Evolutionary conservation across 2,113 vertebrate species (phyloP).

Genomic region (Hystrix brachyura): DNA sequence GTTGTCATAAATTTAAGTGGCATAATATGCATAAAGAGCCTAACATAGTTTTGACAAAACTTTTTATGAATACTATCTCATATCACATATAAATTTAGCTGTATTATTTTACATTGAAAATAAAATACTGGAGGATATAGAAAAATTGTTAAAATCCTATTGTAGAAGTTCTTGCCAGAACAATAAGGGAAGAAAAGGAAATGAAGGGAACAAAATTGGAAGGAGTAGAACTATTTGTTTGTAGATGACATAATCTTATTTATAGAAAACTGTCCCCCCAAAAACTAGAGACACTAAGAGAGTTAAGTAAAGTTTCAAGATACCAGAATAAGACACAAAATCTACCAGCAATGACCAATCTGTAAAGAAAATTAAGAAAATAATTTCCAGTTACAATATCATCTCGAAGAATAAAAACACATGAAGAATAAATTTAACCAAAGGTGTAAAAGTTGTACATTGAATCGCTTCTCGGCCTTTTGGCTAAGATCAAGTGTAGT

Average conservation of each 20-base stretch:
- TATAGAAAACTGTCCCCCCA: neutral
- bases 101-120: constrained; percentile 22
- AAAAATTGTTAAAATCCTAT: neutral
- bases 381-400: neutral
- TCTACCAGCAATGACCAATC: neutral
- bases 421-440: neutral
- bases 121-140: neutral
- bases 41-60: neutral
- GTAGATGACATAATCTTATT: neutral
- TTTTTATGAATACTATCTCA: neutral
- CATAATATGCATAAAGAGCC: neutral
- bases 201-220: neutral
- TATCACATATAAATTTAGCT: neutral
- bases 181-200: neutral
- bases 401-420: neutral
- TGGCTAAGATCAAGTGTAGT: no score
- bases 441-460: neutral
- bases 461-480: neutral
- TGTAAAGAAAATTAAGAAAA: constrained; percentile 19
- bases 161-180: neutral
- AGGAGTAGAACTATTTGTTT: neutral
- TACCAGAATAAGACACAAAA: neutral
- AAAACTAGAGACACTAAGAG: neutral
- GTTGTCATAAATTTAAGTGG: neutral
- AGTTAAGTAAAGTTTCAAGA: neutral